Conservation (phyloP, 2,797 vertebrate species). For the Brachymystax lenok region DNA sequence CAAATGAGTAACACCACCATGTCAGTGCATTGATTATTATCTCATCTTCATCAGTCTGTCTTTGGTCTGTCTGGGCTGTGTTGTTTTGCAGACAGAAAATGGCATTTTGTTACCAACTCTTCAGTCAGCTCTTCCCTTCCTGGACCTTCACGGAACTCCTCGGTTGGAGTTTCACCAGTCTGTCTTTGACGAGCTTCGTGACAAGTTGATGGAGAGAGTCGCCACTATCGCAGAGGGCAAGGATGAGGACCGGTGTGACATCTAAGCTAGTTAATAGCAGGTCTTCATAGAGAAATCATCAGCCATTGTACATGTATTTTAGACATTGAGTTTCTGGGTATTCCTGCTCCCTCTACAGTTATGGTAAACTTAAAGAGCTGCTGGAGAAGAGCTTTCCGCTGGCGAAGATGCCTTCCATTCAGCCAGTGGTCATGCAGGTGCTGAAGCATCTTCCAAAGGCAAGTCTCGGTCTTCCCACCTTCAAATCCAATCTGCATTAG, state of each 20-base stretch:
- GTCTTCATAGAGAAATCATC: neutral
- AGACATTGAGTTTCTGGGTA: neutral
- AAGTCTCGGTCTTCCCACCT: conserved; percentile 24
- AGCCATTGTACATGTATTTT: too few species aligned
- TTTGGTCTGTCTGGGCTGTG: neutral
- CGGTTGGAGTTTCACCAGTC: conserved; percentile 98
- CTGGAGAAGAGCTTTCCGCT: conserved; percentile 96
- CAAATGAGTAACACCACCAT: too few species aligned
- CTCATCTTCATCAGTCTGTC: neutral
- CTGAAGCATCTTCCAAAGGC: conserved; percentile 97
- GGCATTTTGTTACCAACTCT: conserved; percentile 94
- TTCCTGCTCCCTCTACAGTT: conserved; percentile 70
- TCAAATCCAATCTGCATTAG: neutral
- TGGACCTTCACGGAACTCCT: conserved; percentile 95
- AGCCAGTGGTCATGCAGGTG: conserved; percentile 98
- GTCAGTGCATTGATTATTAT: too few species aligned
- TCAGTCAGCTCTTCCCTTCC: conserved; percentile 93
- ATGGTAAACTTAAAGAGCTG: conserved; percentile 92
- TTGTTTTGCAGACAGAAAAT: conserved; percentile 85
- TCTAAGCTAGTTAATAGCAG: neutral
- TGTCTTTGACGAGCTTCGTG: conserved; percentile 93
- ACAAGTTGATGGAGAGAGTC: conserved; percentile 94
- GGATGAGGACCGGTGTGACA: conserved; percentile 85
- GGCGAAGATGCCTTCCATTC: conserved; percentile 97
- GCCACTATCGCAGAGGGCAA: conserved; percentile 93